Base-by-base conservation (phyloP, 1,140 invertebrate genomes). In the Hermetia illucens region DNA sequence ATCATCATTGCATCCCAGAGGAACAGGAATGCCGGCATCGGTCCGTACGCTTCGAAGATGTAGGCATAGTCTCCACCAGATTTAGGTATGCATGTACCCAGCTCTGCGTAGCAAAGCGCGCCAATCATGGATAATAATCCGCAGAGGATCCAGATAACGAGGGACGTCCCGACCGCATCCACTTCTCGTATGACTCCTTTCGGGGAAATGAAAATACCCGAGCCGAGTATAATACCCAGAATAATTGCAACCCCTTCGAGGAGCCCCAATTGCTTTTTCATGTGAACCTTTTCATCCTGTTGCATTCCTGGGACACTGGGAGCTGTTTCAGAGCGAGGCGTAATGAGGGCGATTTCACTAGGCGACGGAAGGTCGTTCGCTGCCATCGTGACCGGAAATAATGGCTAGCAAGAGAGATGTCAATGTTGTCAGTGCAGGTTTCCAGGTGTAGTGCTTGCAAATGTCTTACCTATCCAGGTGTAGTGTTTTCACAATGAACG, bases 191-290 rank as follows among this genome's bases (percentile, higher is more conserved):
- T 70, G 5, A 98, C 89, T 45, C 93, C 94, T 63, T 87, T 91
- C 1, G 94, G 94, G 1, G 91, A 91, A 29, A 98, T 83, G 61
- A 98, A 98, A 51, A 98, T 98, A 60, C 85, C 85, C 35, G 84
- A 86, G 3, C 88, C 88, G 49, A 90, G 82, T 47, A 91, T 90
- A 21, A 88, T 85, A 30, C 87, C 87, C 41, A 91, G 62, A 52
- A 91, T 88, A 38, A 90, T 83, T 25, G 82, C 81, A 21, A 87
- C 78, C 6, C 87, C 87, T 63, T 91, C 83, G 12, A 88, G 61
- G 17, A 93, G 55, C 1, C 86, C 85, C 2, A 92, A 62, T 47
- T 84, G 72, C 52, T 84, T 85, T 45, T 83, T 81, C 66, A 88
- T 72, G 46, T 72, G 70, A 3, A 83, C 70, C 58, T 65, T 71